phyloP scores from a whole-genome alignment of 2,113 vertebrate genomes.

The Toxostoma redivivum region DNA sequence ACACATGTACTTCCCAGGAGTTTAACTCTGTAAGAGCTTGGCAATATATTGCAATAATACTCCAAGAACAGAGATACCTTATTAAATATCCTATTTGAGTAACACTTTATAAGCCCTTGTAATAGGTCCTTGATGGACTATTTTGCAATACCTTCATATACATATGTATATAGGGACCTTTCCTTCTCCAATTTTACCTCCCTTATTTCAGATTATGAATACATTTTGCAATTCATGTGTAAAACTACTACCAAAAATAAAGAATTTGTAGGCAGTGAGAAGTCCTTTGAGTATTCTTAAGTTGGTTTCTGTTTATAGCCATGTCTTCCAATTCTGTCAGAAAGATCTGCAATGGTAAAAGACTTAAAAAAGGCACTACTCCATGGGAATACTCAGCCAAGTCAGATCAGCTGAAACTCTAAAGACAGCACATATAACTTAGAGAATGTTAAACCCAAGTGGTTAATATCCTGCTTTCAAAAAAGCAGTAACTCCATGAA shows the following conservation, averaged over 20 bases:
- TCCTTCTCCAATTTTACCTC: neutral
- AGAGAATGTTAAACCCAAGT: neutral
- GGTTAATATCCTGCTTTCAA: neutral
- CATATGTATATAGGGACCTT: neutral
- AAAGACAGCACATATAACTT: neutral
- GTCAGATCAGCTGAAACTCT: neutral
- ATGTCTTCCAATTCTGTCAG: conserved; percentile 74
- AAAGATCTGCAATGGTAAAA: conserved; percentile 72
- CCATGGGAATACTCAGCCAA: neutral
- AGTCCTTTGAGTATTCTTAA: conserved; percentile 34
- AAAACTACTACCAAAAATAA: neutral
- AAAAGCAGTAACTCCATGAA: neutral
- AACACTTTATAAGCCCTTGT: neutral
- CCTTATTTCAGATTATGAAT: neutral
- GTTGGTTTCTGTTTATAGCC: neutral
- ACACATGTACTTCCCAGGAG: neutral
- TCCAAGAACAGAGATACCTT: neutral
- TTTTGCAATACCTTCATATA: neutral
- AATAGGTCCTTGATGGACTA: neutral
- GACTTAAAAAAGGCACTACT: neutral
- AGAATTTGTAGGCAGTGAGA: neutral
- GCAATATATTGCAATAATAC: neutral
- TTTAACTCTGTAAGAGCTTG: neutral
- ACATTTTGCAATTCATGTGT: neutral
- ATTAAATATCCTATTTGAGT: neutral